phyloP scores from a whole-genome alignment of 2,113 vertebrate genomes.

The Riparia riparia region DNA sequence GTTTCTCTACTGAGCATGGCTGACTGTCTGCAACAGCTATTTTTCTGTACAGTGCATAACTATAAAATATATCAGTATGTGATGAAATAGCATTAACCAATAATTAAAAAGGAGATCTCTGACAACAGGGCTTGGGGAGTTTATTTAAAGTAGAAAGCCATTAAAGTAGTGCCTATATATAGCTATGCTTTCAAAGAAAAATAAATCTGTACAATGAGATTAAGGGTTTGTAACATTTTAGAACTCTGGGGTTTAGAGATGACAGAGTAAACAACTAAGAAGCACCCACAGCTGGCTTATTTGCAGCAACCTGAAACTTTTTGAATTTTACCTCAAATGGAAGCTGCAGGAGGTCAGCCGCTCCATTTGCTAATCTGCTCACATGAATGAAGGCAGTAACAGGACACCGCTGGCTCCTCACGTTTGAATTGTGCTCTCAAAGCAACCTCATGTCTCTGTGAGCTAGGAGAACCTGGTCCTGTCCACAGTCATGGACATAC shows the following conservation, averaged over 20 bases:
- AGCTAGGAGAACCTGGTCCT: background rate
- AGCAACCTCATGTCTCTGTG: background rate
- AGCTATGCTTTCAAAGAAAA: background rate
- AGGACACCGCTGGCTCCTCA: background rate
- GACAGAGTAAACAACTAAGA: background rate
- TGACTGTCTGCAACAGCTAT: background rate
- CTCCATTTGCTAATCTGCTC: background rate
- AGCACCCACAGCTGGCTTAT: background rate
- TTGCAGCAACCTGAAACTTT: background rate
- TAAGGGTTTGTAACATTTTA: background rate
- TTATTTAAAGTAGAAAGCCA: background rate
- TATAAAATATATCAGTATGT: background rate
- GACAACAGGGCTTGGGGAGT: background rate
- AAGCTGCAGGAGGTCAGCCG: background rate
- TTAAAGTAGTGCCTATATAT: background rate
- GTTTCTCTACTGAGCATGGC: background rate
- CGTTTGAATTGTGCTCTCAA: background rate
- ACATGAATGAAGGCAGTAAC: background rate
- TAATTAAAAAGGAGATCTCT: background rate
- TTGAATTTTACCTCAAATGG: background rate
- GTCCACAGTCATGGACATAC: accelerated
- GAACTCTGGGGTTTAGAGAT: background rate
- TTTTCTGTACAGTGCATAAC: background rate
- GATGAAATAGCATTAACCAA: background rate
- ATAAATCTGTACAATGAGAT: background rate